Percentiles rank a stretch among this genome's conserved stretches.
phyloP scores from a whole-genome alignment of 2,113 vertebrate species.

The Rhizomys pruinosus region DNA sequence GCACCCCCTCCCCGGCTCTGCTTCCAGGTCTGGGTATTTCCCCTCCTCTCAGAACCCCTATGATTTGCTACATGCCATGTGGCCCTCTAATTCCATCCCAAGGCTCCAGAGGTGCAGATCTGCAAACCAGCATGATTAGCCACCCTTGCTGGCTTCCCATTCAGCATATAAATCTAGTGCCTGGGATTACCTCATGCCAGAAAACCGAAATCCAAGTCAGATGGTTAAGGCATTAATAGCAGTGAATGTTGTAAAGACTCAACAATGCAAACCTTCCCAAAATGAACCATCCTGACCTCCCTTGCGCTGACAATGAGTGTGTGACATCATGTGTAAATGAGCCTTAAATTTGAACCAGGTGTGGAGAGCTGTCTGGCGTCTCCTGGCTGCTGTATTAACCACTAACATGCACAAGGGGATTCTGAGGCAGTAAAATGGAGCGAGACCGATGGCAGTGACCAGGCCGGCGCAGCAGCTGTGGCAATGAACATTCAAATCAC shows the following conservation, averaged over 20 bases:
- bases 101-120: conserved; percentile 80
- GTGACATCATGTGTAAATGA: conserved; percentile 89
- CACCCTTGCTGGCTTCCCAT: conserved; percentile 66
- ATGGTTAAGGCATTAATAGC: conserved; percentile 86
- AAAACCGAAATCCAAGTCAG: conserved; percentile 82
- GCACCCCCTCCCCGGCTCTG: conserved; percentile 1
- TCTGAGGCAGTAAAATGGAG: conserved; percentile 77
- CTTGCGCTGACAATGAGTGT: conserved; percentile 84
- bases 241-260: conserved; percentile 82
- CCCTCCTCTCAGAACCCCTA: conserved; percentile 58
- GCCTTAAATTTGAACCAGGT: conserved; percentile 88
- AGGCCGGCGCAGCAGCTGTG: conserved; percentile 67
- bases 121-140: conserved; percentile 70
- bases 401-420: conserved; percentile 57
- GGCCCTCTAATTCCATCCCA: conserved; percentile 79
- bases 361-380: conserved; percentile 81
- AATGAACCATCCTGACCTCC: conserved; percentile 85
- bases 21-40: conserved; percentile 70
- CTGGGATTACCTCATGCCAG: conserved; percentile 80
- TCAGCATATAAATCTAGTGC: conserved; percentile 73
- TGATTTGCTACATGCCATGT: conserved; percentile 75
- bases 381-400: conserved; percentile 81
- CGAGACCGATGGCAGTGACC: conserved; percentile 18
- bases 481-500: conserved; percentile 53
- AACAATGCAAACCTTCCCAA: conserved; percentile 83